Evolutionary conservation across 2,888 invertebrate species (phyloP), one percentile per base, ranked within the genome.

Genomic region (Cantharis lateralis): DNA sequence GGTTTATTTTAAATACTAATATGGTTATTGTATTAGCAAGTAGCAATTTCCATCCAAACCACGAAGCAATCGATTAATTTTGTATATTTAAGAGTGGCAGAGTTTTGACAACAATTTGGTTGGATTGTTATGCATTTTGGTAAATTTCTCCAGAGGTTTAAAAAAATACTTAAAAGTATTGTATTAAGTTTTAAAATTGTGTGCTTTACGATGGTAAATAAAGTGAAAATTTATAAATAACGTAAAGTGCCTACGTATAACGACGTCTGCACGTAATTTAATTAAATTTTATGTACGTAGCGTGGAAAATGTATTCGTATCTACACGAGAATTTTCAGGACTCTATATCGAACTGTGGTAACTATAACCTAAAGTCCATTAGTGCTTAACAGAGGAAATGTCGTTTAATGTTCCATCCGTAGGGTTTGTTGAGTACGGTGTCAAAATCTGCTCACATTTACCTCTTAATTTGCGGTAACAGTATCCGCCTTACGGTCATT

Each of bases 381-480:
- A 75, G 71, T 68, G 75, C 68, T 76, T 76, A 72, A 72, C 64
- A 71, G 32, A 74, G 72, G 77, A 74, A 74, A 71, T 68, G 74
- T 66, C 74, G 69, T 72, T 75, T 77, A 77, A 77, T 74, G 77
- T 69, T 62, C 77, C 20, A 72, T 77, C 74, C 62, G 70, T 68
- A 70, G 77, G 72, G 74, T 68, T 77, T 66, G 66, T 77, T 62
- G 66, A 70, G 74, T 71, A 24, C 74, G 70, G 71, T 77, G 77
- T 74, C 70, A 71, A 77, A 76, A 76, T 72, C 69, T 76, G 76
- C 63, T 76, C 70, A 62, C 69, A 76, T 76, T 76, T 70, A 70
- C 76, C 72, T 72, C 76, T 75, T 75, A 75, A 75, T 75, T 75
- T 75, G 71, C 75, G 75, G 75, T 75, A 71, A 75, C 75, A 16